phyloP scores from a whole-genome alignment of 2,113 vertebrate genomes.

The Zapornia atra region DNA sequence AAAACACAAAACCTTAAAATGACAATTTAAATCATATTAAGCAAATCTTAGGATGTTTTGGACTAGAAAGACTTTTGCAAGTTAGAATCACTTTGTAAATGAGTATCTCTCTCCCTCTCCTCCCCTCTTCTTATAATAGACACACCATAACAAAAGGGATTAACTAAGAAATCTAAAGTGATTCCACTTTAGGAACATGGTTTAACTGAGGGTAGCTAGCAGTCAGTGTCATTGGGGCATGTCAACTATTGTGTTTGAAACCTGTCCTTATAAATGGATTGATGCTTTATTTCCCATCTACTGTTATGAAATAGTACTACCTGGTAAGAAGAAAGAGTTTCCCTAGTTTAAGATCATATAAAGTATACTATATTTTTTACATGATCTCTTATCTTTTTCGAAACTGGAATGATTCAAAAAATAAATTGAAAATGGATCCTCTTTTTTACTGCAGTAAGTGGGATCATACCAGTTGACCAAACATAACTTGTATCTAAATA shows the following conservation, averaged over 20 bases:
- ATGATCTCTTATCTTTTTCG: background rate
- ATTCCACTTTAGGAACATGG: slow-evolving; percentile 10
- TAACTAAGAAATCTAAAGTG: slow-evolving; percentile 35
- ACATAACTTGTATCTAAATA: background rate
- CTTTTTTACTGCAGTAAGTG: background rate
- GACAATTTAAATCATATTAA: slow-evolving; percentile 43
- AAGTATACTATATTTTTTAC: background rate
- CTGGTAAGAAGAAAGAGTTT: background rate
- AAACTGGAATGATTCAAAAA: background rate
- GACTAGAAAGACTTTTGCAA: background rate
- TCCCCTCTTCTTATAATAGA: background rate
- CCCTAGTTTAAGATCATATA: background rate
- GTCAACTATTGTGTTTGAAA: background rate
- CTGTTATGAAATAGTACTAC: background rate
- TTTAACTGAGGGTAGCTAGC: background rate
- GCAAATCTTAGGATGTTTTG: slow-evolving; percentile 51
- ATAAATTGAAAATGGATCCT: background rate
- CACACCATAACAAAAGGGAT: slow-evolving; percentile 4
- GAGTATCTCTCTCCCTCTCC: background rate
- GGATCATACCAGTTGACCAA: background rate
- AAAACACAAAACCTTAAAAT: slow-evolving; percentile 38
- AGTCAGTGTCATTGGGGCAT: background rate
- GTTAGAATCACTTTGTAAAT: background rate
- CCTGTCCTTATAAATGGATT: background rate
- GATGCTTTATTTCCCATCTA: background rate